A percentile compares a stretch with the other conserved stretches of the same genome.
phyloP scores from a whole-genome alignment of 2,113 vertebrate genomes.

The Anoplopoma fimbria region DNA sequence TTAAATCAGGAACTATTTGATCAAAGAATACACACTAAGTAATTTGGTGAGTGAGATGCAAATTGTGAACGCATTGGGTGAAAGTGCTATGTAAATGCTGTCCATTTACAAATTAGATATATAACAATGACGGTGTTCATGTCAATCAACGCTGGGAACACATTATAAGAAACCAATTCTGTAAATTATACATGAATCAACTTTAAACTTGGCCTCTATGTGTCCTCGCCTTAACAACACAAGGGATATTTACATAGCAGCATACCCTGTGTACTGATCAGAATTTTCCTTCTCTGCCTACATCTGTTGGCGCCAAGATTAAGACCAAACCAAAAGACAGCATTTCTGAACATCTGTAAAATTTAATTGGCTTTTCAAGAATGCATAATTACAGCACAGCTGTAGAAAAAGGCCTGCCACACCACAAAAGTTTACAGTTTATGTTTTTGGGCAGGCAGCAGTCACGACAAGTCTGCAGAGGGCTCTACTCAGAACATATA shows the following conservation, averaged over 20 bases:
- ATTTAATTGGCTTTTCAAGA: conserved; percentile 71
- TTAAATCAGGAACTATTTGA: neutral
- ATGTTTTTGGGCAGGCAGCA: conserved; percentile 58
- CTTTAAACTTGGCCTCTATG: neutral
- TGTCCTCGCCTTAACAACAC: neutral
- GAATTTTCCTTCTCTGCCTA: conserved; percentile 18
- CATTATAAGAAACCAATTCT: neutral
- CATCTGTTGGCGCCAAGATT: conserved; percentile 40
- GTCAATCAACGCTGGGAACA: neutral
- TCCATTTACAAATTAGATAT: neutral
- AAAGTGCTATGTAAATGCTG: neutral
- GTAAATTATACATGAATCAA: neutral
- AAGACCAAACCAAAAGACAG: conserved; percentile 39
- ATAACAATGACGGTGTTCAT: neutral
- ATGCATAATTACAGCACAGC: conserved; percentile 73
- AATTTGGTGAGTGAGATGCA: neutral
- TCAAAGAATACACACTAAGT: neutral
- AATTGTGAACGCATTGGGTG: neutral
- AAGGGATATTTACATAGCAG: conserved; percentile 23
- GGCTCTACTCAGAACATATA: neutral
- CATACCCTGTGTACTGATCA: neutral
- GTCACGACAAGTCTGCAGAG: conserved; percentile 35
- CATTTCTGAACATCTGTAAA: conserved; percentile 67
- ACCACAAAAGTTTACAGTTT: conserved; percentile 52
- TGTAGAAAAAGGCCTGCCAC: conserved; percentile 38